phyloP scores from a whole-genome alignment of 64 coral and sea anemone genomes.

The Montipora capricornis region DNA sequence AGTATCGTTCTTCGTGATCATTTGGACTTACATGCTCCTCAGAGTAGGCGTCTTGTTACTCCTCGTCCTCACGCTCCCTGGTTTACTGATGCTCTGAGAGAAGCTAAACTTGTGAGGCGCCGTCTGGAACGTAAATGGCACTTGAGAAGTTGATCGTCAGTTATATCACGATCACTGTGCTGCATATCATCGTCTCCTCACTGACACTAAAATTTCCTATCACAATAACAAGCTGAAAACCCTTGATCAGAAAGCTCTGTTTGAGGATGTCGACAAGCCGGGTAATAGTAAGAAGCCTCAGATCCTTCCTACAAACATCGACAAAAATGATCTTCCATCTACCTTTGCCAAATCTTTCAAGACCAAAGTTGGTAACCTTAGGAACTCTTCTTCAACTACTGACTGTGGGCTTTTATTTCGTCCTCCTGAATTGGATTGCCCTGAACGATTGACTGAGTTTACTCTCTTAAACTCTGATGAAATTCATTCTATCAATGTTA shows the following conservation, averaged over 20 bases:
- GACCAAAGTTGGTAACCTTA: neutral
- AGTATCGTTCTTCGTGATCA: too few species aligned
- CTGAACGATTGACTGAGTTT: neutral
- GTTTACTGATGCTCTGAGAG: neutral
- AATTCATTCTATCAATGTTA: neutral
- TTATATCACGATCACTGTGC: neutral
- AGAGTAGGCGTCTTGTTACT: neutral
- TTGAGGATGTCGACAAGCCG: neutral
- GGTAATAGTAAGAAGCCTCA: neutral
- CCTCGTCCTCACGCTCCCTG: neutral
- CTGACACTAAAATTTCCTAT: neutral
- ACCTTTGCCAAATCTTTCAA: neutral
- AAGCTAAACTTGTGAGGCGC: neutral
- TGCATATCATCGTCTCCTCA: neutral
- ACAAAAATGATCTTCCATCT: slow-evolving; percentile 13
- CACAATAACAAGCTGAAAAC: slow-evolving; percentile 1
- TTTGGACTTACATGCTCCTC: too few species aligned
- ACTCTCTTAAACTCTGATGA: neutral
- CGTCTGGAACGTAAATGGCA: slow-evolving; percentile 14
- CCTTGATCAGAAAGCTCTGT: slow-evolving; percentile 7
- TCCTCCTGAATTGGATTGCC: neutral
- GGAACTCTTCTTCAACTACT: neutral
- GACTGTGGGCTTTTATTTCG: neutral
- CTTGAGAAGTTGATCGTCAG: neutral
- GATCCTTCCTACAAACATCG: neutral